phyloP scores from a whole-genome alignment of 1,140 invertebrate species.

The Portunus trituberculatus region DNA sequence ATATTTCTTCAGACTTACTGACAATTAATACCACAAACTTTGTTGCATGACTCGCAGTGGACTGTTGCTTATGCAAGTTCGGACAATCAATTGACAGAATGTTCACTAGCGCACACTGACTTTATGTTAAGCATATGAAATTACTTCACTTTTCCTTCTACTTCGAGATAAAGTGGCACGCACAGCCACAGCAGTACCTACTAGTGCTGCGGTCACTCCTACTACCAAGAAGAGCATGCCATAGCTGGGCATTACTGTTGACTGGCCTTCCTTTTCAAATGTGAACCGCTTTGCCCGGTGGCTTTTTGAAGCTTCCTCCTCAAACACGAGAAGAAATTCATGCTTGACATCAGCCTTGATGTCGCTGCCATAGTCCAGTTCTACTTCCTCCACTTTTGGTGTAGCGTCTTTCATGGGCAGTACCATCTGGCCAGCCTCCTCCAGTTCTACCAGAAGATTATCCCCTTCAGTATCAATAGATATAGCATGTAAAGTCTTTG shows the following conservation, averaged over 20 bases:
- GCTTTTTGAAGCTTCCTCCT: background rate
- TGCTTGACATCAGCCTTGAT: conserved; percentile 36
- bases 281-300: background rate
- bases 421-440: conserved; percentile 47
- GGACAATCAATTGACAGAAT: background rate
- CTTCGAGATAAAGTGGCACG: background rate
- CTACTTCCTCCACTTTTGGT: conserved; percentile 51
- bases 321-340: background rate
- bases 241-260: background rate
- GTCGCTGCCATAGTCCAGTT: conserved; percentile 32
- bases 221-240: conserved; percentile 28
- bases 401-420: conserved; percentile 55
- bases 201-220: background rate
- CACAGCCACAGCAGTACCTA: background rate
- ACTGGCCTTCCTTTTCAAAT: background rate
- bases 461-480: conserved; percentile 57
- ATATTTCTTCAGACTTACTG: background rate
- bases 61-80: background rate
- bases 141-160: background rate
- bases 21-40: background rate
- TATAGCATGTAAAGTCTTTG: background rate
- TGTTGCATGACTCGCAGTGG: background rate
- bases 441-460: conserved; percentile 59
- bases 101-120: background rate
- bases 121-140: background rate